Percentiles rank a stretch among this genome's conserved stretches.
These are phyloP conservation scores for Drosophila mulleri DNA, from an alignment of 2,888 invertebrate species.

Conservation along the genomic window DNA sequence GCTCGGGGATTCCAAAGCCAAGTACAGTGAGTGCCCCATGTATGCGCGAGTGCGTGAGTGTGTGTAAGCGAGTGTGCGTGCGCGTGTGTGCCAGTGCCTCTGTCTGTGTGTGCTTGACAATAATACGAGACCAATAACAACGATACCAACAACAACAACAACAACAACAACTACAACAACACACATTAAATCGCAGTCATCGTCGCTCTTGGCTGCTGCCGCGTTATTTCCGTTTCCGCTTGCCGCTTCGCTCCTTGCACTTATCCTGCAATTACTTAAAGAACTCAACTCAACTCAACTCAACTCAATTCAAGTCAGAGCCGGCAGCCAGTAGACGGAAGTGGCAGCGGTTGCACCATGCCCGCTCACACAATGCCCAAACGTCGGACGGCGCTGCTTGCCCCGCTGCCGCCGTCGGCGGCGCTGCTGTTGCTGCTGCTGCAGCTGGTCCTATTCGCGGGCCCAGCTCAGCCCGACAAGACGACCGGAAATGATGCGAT, in stretches of 20 bases:
- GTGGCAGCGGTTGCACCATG: slow-evolving; percentile 35
- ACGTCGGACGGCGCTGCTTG: slow-evolving; percentile 6
- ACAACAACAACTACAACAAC: background rate
- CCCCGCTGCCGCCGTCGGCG: slow-evolving; percentile 1
- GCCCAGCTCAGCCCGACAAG: slow-evolving; percentile 14
- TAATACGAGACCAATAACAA: slow-evolving; percentile 1
- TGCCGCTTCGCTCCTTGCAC: slow-evolving; percentile 24
- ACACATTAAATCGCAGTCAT: slow-evolving; percentile 2
- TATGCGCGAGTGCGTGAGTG: background rate
- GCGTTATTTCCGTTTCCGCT: slow-evolving; percentile 62
- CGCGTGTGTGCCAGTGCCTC: background rate
- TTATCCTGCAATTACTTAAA: slow-evolving; percentile 49
- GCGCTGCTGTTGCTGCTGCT: slow-evolving; percentile 11
- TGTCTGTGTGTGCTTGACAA: slow-evolving; percentile 9
- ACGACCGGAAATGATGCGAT: slow-evolving; percentile 67
- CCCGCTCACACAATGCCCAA: slow-evolving; percentile 22
- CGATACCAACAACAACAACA: slow-evolving; percentile 1
- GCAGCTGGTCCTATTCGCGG: slow-evolving; percentile 22
- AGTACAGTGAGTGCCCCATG: slow-evolving; percentile 16
- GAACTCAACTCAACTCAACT: slow-evolving; percentile 8
- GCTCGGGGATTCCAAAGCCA: slow-evolving; percentile 41
- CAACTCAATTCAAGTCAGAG: background rate
- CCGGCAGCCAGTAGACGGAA: slow-evolving; percentile 19
- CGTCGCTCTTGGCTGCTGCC: slow-evolving; percentile 19
- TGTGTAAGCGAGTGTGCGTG: background rate